Evolutionary conservation across 2,888 invertebrate species (phyloP), one percentile per base, ranked within the genome.

Genomic region (Piscicola geometra): DNA sequence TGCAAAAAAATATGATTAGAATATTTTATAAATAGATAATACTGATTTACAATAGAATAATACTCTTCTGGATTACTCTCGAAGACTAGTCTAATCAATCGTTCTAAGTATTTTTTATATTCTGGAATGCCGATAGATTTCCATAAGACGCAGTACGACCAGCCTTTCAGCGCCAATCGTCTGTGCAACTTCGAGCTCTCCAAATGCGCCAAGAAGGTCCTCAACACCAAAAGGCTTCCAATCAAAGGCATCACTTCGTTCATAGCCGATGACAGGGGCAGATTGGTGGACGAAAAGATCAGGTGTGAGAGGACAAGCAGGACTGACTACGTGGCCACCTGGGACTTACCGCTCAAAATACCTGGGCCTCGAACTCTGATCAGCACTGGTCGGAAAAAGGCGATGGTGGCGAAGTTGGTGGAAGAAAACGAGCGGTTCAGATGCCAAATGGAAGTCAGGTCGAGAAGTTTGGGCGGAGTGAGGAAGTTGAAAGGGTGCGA

Each of bases 151-250:
- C 73, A 73, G 36, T 73, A 33, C 36, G 35, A 28, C 9, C 35
- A 60, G 21, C 21, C 73, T 2, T 73, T 33, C 64, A n/a, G n/a
- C 5, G 52, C 73, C 18, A n/a, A 21, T 1, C 1, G 73, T 1
- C 30, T 73, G 1, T 25, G 73, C n/a, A 73, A 73, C 35, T 73
- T 28, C 32, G 73, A 73, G 25, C 33, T 64, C 15, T 64, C 73
- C n/a, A 73, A 60, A 30, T 15, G 25, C 15, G 41, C 18, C 12
- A n/a, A 33, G 33, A 47, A 28, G 21, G n/a, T n/a, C n/a, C n/a
- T n/a, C n/a, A n/a, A n/a, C n/a, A 21, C 35, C 35, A 47, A 47
- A 12, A 25, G 21, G 9, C 35, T 18, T 9, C 36, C 30, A n/a
- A 25, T n/a, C 21, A 36, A 32, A 30, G 73, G 73, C 3, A 30